Conservation (phyloP, 2,888 invertebrate species). For the Parthenolecanium corni region DNA sequence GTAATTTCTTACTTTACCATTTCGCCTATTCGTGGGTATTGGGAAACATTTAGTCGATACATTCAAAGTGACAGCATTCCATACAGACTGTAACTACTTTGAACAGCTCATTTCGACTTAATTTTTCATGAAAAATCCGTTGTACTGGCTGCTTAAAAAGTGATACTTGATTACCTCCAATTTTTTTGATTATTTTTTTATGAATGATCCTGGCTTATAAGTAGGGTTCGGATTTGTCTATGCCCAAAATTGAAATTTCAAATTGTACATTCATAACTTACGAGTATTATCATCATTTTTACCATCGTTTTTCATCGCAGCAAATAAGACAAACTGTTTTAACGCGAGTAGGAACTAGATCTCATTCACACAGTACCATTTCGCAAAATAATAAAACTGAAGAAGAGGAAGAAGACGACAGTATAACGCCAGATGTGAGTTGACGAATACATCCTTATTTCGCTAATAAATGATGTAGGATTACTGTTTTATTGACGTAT, state of each 20-base stretch:
- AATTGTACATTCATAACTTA: too few species aligned
- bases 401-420: slow-evolving; percentile 35
- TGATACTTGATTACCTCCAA: neutral
- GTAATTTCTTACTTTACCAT: neutral
- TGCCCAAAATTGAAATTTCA: too few species aligned
- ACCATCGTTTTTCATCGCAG: slow-evolving; percentile 40
- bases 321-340: slow-evolving; percentile 80
- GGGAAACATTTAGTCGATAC: too few species aligned
- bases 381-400: slow-evolving; percentile 28
- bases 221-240: too few species aligned
- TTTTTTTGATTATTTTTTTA: too few species aligned
- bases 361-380: slow-evolving; percentile 34
- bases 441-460: slow-evolving; percentile 6
- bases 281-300: slow-evolving; percentile 14
- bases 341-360: slow-evolving; percentile 56
- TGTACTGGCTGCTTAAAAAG: neutral
- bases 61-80: neutral
- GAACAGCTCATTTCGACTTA: too few species aligned
- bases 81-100: neutral
- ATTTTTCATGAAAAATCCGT: too few species aligned
- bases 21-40: neutral
- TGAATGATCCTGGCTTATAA: too few species aligned
- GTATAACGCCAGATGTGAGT: slow-evolving; percentile 32
- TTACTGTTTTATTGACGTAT: neutral
- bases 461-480: neutral